Base-by-base conservation (phyloP, 1,140 invertebrate species). In the Mylabris phalerata region DNA sequence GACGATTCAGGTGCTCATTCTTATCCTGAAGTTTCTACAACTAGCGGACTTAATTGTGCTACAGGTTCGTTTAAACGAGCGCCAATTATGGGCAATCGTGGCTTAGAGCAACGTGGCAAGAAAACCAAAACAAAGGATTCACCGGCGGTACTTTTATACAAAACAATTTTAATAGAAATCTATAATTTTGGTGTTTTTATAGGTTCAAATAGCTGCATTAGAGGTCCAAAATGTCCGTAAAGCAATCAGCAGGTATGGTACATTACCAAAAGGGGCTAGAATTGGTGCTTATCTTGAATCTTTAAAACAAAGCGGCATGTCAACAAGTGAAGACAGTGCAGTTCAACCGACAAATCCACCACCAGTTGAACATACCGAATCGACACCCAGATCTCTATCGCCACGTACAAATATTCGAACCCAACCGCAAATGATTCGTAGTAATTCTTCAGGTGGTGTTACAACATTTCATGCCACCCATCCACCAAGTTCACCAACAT, bases 161-260 rank as follows among this genome's bases (percentile, higher is more conserved):
- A 32, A 5, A 55, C 27, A 50, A 38, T 45, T 7, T 48, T 44
- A 41, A 5, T 19, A 19, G 19, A 19, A 32, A 13, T 32, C 2
- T 26, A 48, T 41, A 43, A 50, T 55, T 59, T 3, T 42, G 41
- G 13, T 50, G 6, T 57, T 48, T 65, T 44, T 56, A 73, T 47
- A 83, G 62, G 84, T 89, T 13, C 83, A 85, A 71, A 89, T 95
- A 51, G 92, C 90, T 61, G 90, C 93, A 10, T 78, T 98, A 58
- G 95, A 98, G 78, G 93, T 96, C 61, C 92, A 96, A 75, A 98
- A 98, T 80, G 93, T 98, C 51, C 92, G 95, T 69, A 85, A 92
- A 63, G 93, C 93, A 4, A 96, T 97, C 54, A 96, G 93, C 76
- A 83, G 93, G n/a, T 98, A 97, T 73, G 95, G 95, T 4, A 98